These are phyloP conservation scores for Pseudochaenichthys georgianus DNA, from an alignment of 2,797 vertebrate genomes.

Conservation along the genomic window DNA sequence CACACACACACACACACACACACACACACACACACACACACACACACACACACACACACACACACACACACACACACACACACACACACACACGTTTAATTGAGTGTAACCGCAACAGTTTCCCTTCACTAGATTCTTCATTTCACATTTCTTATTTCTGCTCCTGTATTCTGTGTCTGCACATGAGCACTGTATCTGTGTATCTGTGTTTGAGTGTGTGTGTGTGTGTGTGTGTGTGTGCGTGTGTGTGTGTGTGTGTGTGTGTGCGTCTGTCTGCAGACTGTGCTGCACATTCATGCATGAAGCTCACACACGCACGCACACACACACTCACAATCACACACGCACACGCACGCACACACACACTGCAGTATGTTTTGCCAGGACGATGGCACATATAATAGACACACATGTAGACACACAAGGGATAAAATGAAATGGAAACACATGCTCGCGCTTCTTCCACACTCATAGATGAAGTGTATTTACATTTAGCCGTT, in stretches of 20 bases:
- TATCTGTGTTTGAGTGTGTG: neutral
- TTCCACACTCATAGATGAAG: constrained; percentile 42
- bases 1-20: too few species aligned
- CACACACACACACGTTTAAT: too few species aligned
- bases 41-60: constrained; percentile 12
- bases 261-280: too few species aligned
- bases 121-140: constrained; percentile 48
- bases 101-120: constrained; percentile 44
- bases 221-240: neutral
- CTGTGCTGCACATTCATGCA: too few species aligned
- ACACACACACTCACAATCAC: too few species aligned
- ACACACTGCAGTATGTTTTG: constrained; percentile 71
- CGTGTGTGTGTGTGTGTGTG: too few species aligned
- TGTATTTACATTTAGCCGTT: constrained; percentile 54
- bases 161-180: constrained; percentile 46
- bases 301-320: too few species aligned
- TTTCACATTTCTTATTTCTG: constrained; percentile 59
- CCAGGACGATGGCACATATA: constrained; percentile 52
- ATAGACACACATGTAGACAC: constrained; percentile 30
- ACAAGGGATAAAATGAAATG: constrained; percentile 15
- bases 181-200: constrained; percentile 34
- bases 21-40: neutral
- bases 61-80: constrained; percentile 10
- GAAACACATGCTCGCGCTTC: constrained; percentile 26
- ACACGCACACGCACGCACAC: constrained; percentile 52